Base-by-base conservation (phyloP, 2,888 invertebrate species). In the Tetragnatha montana region DNA sequence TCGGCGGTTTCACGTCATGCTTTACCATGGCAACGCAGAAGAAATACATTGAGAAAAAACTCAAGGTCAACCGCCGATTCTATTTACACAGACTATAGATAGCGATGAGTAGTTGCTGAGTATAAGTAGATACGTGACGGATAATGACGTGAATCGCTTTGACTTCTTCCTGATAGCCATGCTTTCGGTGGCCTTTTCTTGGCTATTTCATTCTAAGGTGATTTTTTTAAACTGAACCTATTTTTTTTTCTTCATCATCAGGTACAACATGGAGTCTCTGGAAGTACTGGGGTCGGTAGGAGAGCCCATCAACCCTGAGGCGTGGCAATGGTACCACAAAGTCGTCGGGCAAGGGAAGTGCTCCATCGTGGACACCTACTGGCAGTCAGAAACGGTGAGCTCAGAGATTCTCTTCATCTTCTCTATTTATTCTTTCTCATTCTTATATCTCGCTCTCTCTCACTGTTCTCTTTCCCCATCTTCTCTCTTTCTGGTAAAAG, bases 271-370 rank as follows among this genome's bases (percentile, higher is more conserved):
- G 90, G 94, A 95, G 47, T 94, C 95, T 0, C 94, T 96, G 88
- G 95, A 96, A 93, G 96, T 99, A 22, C 94, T 99, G 92, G 99
- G 99, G 86, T 98, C 98, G 90, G 99, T 99, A 0, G 99, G 99
- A 0, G 99, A 99, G 93, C 99, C 99, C 0, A 99, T 99, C 92
- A 99, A 99, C 94, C 97, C 98, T 0, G 99, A 99, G 93, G 99
- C 99, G 0, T 99, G 99, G 99, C 94, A 96, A 81, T 99, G 99
- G 99, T 99, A 98, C 94, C 96, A 98, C 93, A 92, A 92, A 81
- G 93, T 94, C 92, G 93, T 93, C 0, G 94, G 95, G 8, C 93
- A 94, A 74, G 92, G 93, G 35, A 92, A 93, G 7, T 95, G 94
- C 94, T 97, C 98, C 85, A 97, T 99, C 93, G 97, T 97, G 0